Base-by-base conservation (phyloP, 2,797 vertebrate genomes). In the Danio jaintianensis region DNA sequence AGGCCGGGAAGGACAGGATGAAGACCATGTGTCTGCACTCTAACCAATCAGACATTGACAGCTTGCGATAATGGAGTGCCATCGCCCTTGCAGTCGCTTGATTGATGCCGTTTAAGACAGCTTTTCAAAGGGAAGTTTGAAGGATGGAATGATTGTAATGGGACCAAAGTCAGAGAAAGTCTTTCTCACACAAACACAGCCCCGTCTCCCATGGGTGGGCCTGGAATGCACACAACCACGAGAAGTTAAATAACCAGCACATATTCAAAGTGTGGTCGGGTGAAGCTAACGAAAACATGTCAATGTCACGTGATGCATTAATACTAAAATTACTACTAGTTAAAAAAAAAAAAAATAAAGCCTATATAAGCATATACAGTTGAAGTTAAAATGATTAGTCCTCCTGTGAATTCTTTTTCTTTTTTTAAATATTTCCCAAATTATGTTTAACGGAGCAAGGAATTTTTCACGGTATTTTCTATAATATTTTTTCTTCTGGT, bases 1-100 rank as follows among this genome's bases (percentile, higher is more conserved):
- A 66, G 18, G 12, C 71, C 48, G 47, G 50, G 36, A 29, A 72
- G 55, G 22, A 70, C 15, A 62, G 13, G 29, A 22, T 18, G 53
- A 68, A 47, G 55, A n/a, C 40, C 42, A 29, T 52, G 15, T 53
- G 3, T 4, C 20, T 73, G 15, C 42, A 9, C 4, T 50, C 16
- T 20, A 18, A 56, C 40, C 20, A 52, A 58, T 29, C 6, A 58
- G 78, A 56, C 53, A 13, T 42, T 62, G 64, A 62, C 71, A 69
- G 69, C 55, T 48, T 55, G 73, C 69, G 79, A 86, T 84, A 82
- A 77, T 75, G 70, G 38, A 67, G 73, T 62, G 74, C 78, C 79
- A 82, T 53, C 63, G 83, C 75, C 78, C n/a, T 63, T 70, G 82
- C 68, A 78, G 71, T 6, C 7, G 18, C 75, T 74, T 82, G 48